A percentile compares a stretch with the other conserved stretches of the same genome.
These are phyloP conservation scores for Panzeria rudis DNA, from an alignment of 2,888 invertebrate species.

Conservation along the genomic window DNA sequence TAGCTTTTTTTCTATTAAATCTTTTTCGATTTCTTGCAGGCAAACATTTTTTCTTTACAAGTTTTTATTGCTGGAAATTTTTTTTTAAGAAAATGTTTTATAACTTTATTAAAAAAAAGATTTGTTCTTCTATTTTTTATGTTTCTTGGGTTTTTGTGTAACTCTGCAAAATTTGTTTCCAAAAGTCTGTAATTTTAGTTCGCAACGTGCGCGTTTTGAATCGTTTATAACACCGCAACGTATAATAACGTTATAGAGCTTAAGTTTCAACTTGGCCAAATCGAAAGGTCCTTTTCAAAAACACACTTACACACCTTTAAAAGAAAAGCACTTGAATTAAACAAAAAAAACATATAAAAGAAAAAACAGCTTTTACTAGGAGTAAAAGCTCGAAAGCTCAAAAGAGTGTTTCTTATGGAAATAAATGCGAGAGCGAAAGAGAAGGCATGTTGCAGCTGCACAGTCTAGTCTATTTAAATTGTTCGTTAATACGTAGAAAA, in stretches of 20 bases:
- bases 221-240: conserved; percentile 71
- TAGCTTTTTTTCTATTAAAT: neutral
- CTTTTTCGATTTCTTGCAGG: neutral
- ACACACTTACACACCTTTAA: conserved; percentile 37
- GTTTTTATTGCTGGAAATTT: conserved; percentile 2
- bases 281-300: conserved; percentile 63
- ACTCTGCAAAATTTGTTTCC: conserved; percentile 50
- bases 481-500: conserved; percentile 26
- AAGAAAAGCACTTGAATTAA: conserved; percentile 42
- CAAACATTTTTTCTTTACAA: neutral
- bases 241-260: conserved; percentile 71
- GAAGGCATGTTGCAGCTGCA: neutral
- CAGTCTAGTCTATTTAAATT: conserved; percentile 43
- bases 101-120: neutral
- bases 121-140: neutral
- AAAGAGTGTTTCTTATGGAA: neutral
- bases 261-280: conserved; percentile 47
- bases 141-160: conserved; percentile 12
- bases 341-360: conserved; percentile 8
- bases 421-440: conserved; percentile 5
- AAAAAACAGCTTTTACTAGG: conserved; percentile 38
- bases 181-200: conserved; percentile 36
- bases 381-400: conserved; percentile 36
- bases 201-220: conserved; percentile 68
- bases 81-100: conserved; percentile 10